A percentile compares a stretch with the other conserved stretches of the same genome.
phyloP scores from a whole-genome alignment of 2,113 vertebrate species.

The Triplophysa rosa region DNA sequence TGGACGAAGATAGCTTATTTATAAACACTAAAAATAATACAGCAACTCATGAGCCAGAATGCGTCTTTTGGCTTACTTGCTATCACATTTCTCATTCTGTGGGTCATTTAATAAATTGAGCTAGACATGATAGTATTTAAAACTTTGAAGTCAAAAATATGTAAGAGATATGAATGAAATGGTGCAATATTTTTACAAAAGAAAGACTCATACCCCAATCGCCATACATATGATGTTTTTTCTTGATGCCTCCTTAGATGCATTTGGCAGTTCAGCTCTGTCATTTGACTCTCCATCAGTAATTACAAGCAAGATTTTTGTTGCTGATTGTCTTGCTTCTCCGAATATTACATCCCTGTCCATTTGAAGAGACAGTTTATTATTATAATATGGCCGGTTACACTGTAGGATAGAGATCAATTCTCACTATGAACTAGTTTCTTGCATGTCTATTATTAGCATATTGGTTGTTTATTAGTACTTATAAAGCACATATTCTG shows the following conservation, averaged over 20 bases:
- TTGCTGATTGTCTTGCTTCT: constrained; percentile 57
- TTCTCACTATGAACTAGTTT: too few species aligned
- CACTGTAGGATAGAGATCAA: too few species aligned
- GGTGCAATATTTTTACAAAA: background rate
- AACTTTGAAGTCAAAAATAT: background rate
- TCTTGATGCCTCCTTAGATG: rapidly evolving
- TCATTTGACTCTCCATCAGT: constrained; percentile 69
- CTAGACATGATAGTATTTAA: background rate
- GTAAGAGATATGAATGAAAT: background rate
- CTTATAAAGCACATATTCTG: too few species aligned
- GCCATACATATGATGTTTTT: constrained; percentile 65
- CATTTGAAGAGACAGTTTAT: background rate
- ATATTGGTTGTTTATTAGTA: too few species aligned
- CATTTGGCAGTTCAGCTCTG: rapidly evolving
- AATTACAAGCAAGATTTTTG: constrained; percentile 69
- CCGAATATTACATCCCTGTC: constrained; percentile 52
- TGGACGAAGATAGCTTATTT: too few species aligned
- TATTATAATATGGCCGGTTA: too few species aligned
- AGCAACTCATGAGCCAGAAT: too few species aligned
- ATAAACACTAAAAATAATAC: too few species aligned
- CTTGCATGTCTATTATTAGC: too few species aligned
- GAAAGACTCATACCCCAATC: constrained; percentile 64
- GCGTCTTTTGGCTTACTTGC: too few species aligned
- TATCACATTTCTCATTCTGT: too few species aligned
- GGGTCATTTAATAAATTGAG: too few species aligned